Evolutionary conservation across 2,113 vertebrate genomes (phyloP).

Genomic region (Epinephelus cyanopodus): DNA sequence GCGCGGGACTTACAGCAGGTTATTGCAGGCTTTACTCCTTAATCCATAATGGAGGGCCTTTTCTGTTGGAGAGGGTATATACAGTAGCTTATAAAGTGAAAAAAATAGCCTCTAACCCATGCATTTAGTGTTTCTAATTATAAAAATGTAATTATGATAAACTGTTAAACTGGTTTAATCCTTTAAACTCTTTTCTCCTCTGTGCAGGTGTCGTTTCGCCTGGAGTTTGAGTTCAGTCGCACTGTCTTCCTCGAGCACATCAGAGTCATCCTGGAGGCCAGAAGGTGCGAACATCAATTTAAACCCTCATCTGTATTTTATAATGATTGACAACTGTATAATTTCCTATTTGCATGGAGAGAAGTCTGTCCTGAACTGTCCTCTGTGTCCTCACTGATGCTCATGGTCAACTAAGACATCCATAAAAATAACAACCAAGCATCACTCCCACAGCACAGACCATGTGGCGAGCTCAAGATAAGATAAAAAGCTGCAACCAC

Average conservation of each 20-base stretch:
- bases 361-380: neutral
- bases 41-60: constrained; percentile 37
- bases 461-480: neutral
- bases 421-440: neutral
- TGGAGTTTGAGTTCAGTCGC: constrained; percentile 97
- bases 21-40: constrained; percentile 59
- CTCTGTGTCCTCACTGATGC: neutral
- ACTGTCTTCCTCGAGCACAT: constrained; percentile 88
- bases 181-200: neutral
- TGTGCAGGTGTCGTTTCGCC: constrained; percentile 89
- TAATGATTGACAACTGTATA: neutral
- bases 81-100: constrained; percentile 12
- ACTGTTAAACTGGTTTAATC: neutral
- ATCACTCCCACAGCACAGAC: neutral
- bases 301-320: neutral
- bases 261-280: constrained; percentile 86
- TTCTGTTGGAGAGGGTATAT: constrained; percentile 20
- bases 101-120: constrained; percentile 8
- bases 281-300: constrained; percentile 82
- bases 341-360: neutral
- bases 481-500: constrained; percentile 11
- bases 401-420: neutral
- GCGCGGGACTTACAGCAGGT: constrained; percentile 50
- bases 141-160: neutral
- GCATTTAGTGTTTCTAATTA: neutral